Evolutionary conservation across 2,888 invertebrate genomes (phyloP).

Genomic region (Sesamia inferens): DNA sequence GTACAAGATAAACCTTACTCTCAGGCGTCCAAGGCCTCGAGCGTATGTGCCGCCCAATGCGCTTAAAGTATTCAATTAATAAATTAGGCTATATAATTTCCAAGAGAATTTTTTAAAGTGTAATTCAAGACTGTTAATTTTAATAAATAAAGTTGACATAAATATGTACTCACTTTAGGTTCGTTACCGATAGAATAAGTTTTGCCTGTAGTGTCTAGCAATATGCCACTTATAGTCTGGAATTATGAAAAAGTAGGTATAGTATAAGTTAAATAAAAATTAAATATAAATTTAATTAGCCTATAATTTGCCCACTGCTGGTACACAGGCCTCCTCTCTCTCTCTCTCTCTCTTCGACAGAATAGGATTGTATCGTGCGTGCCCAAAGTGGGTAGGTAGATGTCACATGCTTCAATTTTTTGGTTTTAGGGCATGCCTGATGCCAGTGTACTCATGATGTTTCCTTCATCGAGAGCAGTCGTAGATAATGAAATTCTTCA

Average conservation of each 20-base stretch:
- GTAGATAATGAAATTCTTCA: neutral
- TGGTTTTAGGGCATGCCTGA: no score
- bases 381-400: neutral
- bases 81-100: neutral
- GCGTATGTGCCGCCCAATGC: conserved; percentile 49
- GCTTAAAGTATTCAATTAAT: conserved; percentile 21
- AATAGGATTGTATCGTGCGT: neutral
- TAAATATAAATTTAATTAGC: no score
- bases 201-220: conserved; percentile 53
- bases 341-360: neutral
- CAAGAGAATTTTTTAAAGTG: neutral
- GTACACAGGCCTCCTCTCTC: neutral
- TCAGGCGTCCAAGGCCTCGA: neutral
- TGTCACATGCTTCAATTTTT: neutral
- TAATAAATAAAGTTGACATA: neutral
- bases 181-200: conserved; percentile 8
- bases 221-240: conserved; percentile 73
- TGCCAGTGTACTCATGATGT: neutral
- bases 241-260: conserved; percentile 55
- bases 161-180: conserved; percentile 40
- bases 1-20: conserved; percentile 3
- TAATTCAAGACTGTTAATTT: neutral
- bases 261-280: no score
- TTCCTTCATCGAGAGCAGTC: neutral
- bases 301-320: neutral